A percentile compares a stretch with the other conserved stretches of the same genome.
Conservation (phyloP, 1,140 invertebrate genomes). For the Brachionus sp. region DNA sequence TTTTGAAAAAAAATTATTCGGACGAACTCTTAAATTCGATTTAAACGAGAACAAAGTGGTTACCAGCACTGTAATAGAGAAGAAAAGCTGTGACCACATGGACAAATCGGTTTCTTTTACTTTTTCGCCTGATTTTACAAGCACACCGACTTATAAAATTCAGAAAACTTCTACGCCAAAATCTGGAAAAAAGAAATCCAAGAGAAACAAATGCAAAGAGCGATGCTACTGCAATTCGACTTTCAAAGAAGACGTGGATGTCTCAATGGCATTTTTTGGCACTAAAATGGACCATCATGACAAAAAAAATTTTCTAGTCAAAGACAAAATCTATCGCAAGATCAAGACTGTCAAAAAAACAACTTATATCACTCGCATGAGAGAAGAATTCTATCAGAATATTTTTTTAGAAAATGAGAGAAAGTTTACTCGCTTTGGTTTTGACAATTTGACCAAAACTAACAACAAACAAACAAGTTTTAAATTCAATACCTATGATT, state of each 20-base stretch:
- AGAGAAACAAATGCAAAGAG: not conserved
- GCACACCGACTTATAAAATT: not conserved
- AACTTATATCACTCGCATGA: not conserved
- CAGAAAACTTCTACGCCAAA: slow-evolving; percentile 11
- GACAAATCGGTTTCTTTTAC: not conserved
- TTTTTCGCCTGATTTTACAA: slow-evolving; percentile 10
- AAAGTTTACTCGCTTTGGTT: not conserved
- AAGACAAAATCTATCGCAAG: not conserved
- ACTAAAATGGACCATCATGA: not conserved
- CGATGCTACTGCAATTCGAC: slow-evolving; percentile 12
- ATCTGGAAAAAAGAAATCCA: not conserved
- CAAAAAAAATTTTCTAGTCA: not conserved
- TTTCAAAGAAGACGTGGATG: not conserved
- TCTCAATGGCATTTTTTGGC: not conserved
- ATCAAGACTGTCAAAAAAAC: slow-evolving; percentile 4
- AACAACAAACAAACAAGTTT: not conserved
- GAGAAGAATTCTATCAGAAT: not conserved
- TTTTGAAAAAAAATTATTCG: not conserved
- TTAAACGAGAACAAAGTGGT: not conserved
- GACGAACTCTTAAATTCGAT: not conserved
- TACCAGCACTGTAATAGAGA: not conserved
- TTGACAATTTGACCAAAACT: not conserved
- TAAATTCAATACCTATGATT: not conserved
- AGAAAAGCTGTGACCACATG: not conserved
- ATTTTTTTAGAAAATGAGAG: not conserved